Evolutionary conservation across 30 jellyfish, hydroid and myxozoan species (phyloP).

Genomic region (Clytia hemisphaerica): DNA sequence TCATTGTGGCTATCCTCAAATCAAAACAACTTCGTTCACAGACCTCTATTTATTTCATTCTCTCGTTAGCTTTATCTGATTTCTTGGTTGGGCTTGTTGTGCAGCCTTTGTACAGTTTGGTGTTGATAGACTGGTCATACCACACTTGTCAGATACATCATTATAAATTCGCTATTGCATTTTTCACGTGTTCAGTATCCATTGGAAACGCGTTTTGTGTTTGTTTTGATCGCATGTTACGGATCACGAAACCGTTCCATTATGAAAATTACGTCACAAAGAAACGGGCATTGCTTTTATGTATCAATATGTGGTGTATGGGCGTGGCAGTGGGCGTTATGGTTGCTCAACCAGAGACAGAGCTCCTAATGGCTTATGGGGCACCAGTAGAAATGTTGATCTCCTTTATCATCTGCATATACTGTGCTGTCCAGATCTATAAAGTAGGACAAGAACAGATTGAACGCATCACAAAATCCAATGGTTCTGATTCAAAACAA

Average conservation of each 20-base stretch:
- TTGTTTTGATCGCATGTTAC: slow-evolving; percentile 2
- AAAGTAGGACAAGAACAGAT: slow-evolving; percentile 7
- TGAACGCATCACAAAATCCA: not conserved
- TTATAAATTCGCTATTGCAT: not conserved
- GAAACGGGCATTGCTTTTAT: not conserved
- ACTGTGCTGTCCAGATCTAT: not conserved
- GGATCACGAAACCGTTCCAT: not conserved
- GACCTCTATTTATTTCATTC: not conserved
- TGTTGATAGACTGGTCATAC: slow-evolving; percentile 10
- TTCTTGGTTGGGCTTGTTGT: slow-evolving; percentile 12
- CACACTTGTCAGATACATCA: not conserved
- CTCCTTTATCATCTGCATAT: not conserved
- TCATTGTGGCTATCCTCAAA: slow-evolving; percentile 5
- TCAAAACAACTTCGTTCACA: slow-evolving; percentile 8
- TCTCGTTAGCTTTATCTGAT: slow-evolving; percentile 7
- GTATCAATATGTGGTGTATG: not conserved
- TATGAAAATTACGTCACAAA: slow-evolving; percentile 12
- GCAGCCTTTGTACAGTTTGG: slow-evolving; percentile 10
- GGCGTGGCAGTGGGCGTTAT: not conserved
- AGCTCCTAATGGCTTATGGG: not conserved
- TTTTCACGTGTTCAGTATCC: slow-evolving; percentile 5
- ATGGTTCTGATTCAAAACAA: not conserved
- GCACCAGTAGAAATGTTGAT: not conserved
- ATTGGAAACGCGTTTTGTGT: slow-evolving; percentile 7
- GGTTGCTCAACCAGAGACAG: not conserved